Percentiles rank a stretch among this genome's conserved stretches.
Conservation (phyloP, 2,888 invertebrate genomes). For the Morpho achilles region DNA sequence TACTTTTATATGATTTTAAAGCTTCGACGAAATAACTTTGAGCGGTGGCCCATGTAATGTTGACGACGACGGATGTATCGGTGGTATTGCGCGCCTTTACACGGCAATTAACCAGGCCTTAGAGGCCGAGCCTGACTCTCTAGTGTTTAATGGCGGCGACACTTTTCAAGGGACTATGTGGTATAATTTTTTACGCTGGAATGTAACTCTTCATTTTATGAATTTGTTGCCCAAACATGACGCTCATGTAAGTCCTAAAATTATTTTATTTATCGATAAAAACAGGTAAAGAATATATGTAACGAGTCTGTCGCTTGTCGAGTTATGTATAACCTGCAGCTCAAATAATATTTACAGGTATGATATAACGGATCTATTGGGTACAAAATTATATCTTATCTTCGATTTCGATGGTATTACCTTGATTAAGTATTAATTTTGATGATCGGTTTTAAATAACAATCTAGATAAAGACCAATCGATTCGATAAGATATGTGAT, state of each 20-base stretch:
- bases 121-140: slow-evolving; percentile 79
- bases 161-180: slow-evolving; percentile 85
- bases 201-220: slow-evolving; percentile 85
- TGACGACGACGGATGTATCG: slow-evolving; percentile 76
- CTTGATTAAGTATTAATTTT: neutral
- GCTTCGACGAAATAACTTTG: slow-evolving; percentile 79
- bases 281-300: too few relatives aligned
- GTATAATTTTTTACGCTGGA: slow-evolving; percentile 87
- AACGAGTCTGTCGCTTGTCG: too few relatives aligned
- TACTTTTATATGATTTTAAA: slow-evolving; percentile 35
- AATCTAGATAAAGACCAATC: neutral
- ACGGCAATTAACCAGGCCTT: slow-evolving; percentile 70
- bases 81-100: slow-evolving; percentile 84
- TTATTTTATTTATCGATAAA: too few relatives aligned
- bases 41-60: slow-evolving; percentile 77
- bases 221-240: slow-evolving; percentile 85
- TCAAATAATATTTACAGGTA: too few relatives aligned
- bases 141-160: slow-evolving; percentile 84
- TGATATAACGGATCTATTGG: too few relatives aligned
- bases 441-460: slow-evolving; percentile 2
- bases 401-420: neutral
- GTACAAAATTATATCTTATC: slow-evolving; percentile 5
- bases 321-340: too few relatives aligned
- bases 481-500: too few relatives aligned
- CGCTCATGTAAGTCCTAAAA: slow-evolving; percentile 81